Evolutionary conservation across 2,797 vertebrate species (phyloP).

Genomic region (Clarias platycephalus): DNA sequence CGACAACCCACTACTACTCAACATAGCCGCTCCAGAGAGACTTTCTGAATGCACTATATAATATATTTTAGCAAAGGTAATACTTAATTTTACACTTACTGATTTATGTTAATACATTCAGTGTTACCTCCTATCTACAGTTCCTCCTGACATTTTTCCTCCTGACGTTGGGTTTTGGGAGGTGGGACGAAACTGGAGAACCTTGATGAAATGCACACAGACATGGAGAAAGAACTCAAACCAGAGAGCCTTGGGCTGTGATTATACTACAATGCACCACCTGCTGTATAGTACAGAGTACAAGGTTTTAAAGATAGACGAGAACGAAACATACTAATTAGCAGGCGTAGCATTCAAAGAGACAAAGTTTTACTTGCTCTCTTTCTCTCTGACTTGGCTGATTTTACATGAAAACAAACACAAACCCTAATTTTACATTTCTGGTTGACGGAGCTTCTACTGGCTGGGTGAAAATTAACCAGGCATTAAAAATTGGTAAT

Average conservation of each 20-base stretch:
- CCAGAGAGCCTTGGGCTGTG: background rate
- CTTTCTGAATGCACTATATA: background rate
- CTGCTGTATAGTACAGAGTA: background rate
- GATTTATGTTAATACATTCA: too few species aligned
- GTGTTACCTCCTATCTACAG: background rate
- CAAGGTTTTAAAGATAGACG: background rate
- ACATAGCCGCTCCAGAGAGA: too few species aligned
- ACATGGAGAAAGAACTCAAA: background rate
- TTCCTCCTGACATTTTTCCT: too few species aligned
- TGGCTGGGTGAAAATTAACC: too few species aligned
- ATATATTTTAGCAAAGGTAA: too few species aligned
- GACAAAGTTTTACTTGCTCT: background rate
- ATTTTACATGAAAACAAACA: background rate
- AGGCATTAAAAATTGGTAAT: too few species aligned
- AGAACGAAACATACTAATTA: background rate
- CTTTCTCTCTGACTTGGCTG: background rate
- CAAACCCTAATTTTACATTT: background rate
- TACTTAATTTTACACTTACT: background rate
- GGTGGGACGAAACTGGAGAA: background rate
- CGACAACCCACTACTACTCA: too few species aligned
- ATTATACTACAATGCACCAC: background rate
- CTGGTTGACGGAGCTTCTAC: background rate
- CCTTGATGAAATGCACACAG: background rate
- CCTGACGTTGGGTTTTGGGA: background rate
- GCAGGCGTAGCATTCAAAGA: background rate